Base-by-base conservation (phyloP, 2,888 invertebrate genomes). In the Eulithis testata region DNA sequence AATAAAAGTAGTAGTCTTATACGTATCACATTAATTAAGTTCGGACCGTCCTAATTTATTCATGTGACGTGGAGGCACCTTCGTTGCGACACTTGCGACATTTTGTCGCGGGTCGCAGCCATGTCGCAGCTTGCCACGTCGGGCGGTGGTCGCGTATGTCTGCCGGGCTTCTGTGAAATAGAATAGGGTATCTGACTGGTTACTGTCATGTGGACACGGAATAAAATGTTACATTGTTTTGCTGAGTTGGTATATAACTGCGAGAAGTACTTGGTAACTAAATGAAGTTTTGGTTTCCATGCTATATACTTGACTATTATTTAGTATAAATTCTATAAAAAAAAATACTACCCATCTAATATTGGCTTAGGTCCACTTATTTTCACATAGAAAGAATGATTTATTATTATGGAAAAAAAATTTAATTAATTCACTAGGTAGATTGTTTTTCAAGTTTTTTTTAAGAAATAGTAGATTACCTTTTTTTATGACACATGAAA, bases 31-130 rank as follows among this genome's bases (percentile, higher is more conserved):
- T 89, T 88, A 87, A 90, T 90, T 89, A 89, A 79, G 79, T 79
- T 82, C 78, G 86, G 85, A 85, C 86, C 83, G 79, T 81, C 82
- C 85, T 89, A 86, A 88, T 88, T 89, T 89, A 89, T 88, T 88
- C 87, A 88, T 82, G 87, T 87, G 89, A 86, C 87, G 79, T 78
- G 82, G 77, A 80, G 73, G 75, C 74, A 78, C 74, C 74, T 71
- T 66, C 65, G 74, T 72, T 68, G 76, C 78, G 77, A 79, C 77
- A 75, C 77, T 78, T 76, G 76, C 78, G 76, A 79, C 78, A 74
- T 79, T 79, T 77, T 75, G 80, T 78, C 76, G 80, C 72, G 31
- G 78, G 80, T 76, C 73, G 75, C 70, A 66, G 72, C 31, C 31
- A 31, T 31, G 70, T 79, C 76, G 76, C 80, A 78, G 81, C 76